phyloP scores from a whole-genome alignment of 2,113 vertebrate species.

The Carollia perspicillata region DNA sequence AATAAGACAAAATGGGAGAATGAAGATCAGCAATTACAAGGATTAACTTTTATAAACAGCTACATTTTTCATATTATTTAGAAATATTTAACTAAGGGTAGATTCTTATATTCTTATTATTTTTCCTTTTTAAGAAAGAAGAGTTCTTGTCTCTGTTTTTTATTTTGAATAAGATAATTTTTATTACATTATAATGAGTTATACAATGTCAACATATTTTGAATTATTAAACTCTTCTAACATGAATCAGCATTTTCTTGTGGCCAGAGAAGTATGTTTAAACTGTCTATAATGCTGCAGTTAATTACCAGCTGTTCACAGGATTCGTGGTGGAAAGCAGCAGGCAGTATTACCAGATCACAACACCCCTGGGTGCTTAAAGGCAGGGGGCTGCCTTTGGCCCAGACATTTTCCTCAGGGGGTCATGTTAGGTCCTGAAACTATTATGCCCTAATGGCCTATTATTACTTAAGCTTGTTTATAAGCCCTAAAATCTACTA shows the following conservation, averaged over 20 bases:
- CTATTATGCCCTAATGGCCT: conserved; percentile 26
- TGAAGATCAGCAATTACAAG: background rate
- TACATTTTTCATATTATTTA: background rate
- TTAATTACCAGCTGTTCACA: conserved; percentile 64
- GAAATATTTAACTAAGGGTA: background rate
- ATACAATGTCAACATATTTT: background rate
- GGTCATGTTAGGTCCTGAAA: conserved; percentile 73
- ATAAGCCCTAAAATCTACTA: conserved; percentile 52
- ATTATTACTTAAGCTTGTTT: conserved; percentile 70
- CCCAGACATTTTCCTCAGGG: conserved; percentile 68
- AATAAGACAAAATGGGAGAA: background rate
- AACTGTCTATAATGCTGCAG: conserved; percentile 54
- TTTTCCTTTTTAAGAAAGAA: background rate
- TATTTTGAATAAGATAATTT: background rate
- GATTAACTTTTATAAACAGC: background rate
- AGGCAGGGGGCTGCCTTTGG: conserved; percentile 70
- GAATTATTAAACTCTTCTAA: conserved; percentile 42
- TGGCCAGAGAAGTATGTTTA: conserved; percentile 67
- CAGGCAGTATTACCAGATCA: conserved; percentile 76
- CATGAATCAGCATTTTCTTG: conserved; percentile 74
- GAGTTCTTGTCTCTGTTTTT: background rate
- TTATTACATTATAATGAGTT: conserved; percentile 21
- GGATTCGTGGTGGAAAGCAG: conserved; percentile 61
- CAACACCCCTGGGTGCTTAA: conserved; percentile 55
- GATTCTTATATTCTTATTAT: background rate